Base-by-base conservation (phyloP, 1,140 invertebrate species). In the Lamellibrachia luymesi region DNA sequence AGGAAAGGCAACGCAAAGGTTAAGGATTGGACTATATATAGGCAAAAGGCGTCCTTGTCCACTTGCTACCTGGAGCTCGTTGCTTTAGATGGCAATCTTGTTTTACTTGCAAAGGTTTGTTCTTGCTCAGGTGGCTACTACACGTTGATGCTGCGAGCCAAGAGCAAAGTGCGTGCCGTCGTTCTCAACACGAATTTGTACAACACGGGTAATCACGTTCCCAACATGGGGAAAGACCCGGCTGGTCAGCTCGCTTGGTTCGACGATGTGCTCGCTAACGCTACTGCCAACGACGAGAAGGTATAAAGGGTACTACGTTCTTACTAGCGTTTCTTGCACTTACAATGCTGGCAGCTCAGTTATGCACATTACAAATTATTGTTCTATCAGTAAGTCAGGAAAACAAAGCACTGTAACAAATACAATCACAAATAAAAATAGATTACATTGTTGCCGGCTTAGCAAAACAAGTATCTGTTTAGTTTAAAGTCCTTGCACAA, bases 111-210 rank as follows among this genome's bases (percentile, higher is more conserved):
- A 80, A 6, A 22, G 13, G 25, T 22, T n/a, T 91, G 8, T 51
- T n/a, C 92, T 38, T 92, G 51, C 22, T n/a, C 50, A 92, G 92
- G 92, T 38, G 92, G 50, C 10, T 92, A 92, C 51, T 92, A 92
- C 25, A 52, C 92, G 51, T 2, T 51, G 27, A 2, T 92, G 92
- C 27, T 92, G 27, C 27, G 51, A 51, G 38, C 52, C 7, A 2
- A 92, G 27, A 27, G 51, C 27, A 92, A 56, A 56, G 27, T 92
- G 6, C 92, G 92, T 38, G 92, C n/a, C 27, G 50, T 93, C 49
- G 92, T 93, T 17, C 52, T 93, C 2, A 93, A 93, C 92, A 93
- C 92, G 8, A 93, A 93, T 38, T 89, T 93, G 5, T 93, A 93
- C 80, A 13, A 64, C 92, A 38, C 17, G 38, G 5, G 17, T 4